Base-by-base conservation (phyloP, 2,113 vertebrate species). In the Mungos mungo region DNA sequence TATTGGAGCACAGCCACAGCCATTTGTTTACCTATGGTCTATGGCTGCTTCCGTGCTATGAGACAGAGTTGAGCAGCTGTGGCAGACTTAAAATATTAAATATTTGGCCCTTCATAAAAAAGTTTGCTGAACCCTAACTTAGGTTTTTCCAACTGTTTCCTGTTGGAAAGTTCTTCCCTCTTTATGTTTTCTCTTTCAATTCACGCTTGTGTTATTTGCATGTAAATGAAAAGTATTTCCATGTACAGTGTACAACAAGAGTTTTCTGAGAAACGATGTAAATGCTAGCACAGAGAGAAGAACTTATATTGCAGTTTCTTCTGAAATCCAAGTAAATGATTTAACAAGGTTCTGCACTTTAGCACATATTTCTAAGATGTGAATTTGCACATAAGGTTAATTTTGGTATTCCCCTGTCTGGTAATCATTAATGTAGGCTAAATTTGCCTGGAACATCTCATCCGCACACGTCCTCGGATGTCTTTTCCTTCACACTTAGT, bases 401-500 rank as follows among this genome's bases (percentile, higher is more conserved):
- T 97, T 97, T 98, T 89, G 95, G 95, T 95, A 94, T 98, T 97
- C 91, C 89, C 80, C 74, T 96, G 29, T 91, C 91, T 97, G 54
- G 79, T 95, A 97, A 96, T 98, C 93, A 98, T 98, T 95, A 97
- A 98, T 82, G 21, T 72, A 80, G 57, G 31, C 82, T 90, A 92
- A 91, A 98, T 97, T 93, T 93, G 52, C 90, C 81, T 82, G 94
- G 79, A 98, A 82, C 52, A 95, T 94, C 77, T 89, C 92, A 93
- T 96, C 71, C 94, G 77, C 66, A 95, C 93, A 33, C 91, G 92
- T 82, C 88, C 65, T 96, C 95, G 60, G 38, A 47, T 81, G 47
- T 89, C 77, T 97, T 94, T 96, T 84, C 13, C 68, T 96, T 97
- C 74, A 89, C 82, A 83, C 52, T 82, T 89, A 90, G n/a, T 87